Percentiles rank a stretch among this genome's conserved stretches.
Evolutionary conservation across 2,113 vertebrate species (phyloP).

Genomic region (Scomber colias): DNA sequence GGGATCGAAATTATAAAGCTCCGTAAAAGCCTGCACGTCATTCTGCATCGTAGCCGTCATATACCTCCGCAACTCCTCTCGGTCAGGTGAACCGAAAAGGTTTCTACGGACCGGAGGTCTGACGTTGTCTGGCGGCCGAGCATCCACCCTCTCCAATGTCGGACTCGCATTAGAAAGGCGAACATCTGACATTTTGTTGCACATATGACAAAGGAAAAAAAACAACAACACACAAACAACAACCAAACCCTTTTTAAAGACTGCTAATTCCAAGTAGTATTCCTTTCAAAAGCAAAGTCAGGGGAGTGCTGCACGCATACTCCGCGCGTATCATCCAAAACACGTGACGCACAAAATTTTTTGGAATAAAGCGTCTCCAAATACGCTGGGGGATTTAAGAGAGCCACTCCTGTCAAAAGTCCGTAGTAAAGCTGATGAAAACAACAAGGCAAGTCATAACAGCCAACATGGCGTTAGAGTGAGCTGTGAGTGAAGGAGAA

Average conservation of each 20-base stretch:
- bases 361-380: conserved; percentile 47
- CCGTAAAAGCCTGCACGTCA: conserved; percentile 80
- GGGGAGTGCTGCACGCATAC: conserved; percentile 47
- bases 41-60: conserved; percentile 77
- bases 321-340: conserved; percentile 71
- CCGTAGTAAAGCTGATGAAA: conserved; percentile 82
- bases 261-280: conserved; percentile 60
- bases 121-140: conserved; percentile 87
- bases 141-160: conserved; percentile 93
- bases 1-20: conserved; percentile 92
- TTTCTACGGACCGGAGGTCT: conserved; percentile 89
- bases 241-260: conserved; percentile 9
- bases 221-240: conserved; percentile 21
- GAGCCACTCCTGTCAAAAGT: conserved; percentile 77
- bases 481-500: conserved; percentile 85
- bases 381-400: conserved; percentile 48
- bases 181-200: conserved; percentile 93
- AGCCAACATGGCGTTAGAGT: conserved; percentile 95
- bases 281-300: conserved; percentile 70
- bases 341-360: conserved; percentile 25
- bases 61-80: conserved; percentile 84
- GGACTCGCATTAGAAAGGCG: conserved; percentile 95
- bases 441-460: conserved; percentile 84
- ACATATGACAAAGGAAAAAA: conserved; percentile 62
- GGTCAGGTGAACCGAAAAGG: conserved; percentile 92